Evolutionary conservation across 2,888 invertebrate species (phyloP).

Genomic region (Lasioglossum leucozonium): DNA sequence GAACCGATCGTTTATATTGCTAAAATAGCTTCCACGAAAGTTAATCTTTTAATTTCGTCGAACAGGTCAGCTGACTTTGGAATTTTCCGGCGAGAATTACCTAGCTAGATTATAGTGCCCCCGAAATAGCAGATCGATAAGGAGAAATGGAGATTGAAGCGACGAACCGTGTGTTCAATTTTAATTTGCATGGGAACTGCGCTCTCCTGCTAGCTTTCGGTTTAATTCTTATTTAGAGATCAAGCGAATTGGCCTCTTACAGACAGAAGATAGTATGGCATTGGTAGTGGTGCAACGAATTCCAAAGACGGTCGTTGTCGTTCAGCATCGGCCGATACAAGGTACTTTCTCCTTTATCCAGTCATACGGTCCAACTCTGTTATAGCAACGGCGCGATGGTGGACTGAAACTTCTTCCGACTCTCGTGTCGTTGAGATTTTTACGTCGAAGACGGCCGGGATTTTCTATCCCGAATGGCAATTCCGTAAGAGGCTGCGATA

Average conservation of each 20-base stretch:
- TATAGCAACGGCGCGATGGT: slow-evolving; percentile 28
- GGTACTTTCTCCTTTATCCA: slow-evolving; percentile 51
- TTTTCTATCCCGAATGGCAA: slow-evolving; percentile 26
- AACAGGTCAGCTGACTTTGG: not conserved
- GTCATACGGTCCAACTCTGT: slow-evolving; percentile 57
- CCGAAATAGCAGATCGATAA: not conserved
- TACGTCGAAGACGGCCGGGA: slow-evolving; percentile 14
- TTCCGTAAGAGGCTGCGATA: slow-evolving; percentile 20
- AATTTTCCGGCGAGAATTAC: not conserved
- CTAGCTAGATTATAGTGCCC: not conserved
- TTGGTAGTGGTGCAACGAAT: slow-evolving; percentile 29
- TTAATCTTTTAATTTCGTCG: not conserved
- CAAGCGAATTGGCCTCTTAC: slow-evolving; percentile 51
- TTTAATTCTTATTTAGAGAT: slow-evolving; percentile 73
- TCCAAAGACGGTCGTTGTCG: slow-evolving; percentile 36
- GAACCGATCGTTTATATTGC: not conserved
- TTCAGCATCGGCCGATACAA: slow-evolving; percentile 40
- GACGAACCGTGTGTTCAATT: slow-evolving; percentile 61
- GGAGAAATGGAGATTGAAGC: slow-evolving; percentile 27
- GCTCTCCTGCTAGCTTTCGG: slow-evolving; percentile 42
- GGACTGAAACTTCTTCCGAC: slow-evolving; percentile 33
- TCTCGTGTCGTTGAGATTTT: slow-evolving; percentile 33
- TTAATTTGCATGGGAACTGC: slow-evolving; percentile 65
- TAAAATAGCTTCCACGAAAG: not conserved
- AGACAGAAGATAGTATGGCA: slow-evolving; percentile 32